Conservation (phyloP, 2,113 vertebrate genomes). For the Smithornis capensis region DNA sequence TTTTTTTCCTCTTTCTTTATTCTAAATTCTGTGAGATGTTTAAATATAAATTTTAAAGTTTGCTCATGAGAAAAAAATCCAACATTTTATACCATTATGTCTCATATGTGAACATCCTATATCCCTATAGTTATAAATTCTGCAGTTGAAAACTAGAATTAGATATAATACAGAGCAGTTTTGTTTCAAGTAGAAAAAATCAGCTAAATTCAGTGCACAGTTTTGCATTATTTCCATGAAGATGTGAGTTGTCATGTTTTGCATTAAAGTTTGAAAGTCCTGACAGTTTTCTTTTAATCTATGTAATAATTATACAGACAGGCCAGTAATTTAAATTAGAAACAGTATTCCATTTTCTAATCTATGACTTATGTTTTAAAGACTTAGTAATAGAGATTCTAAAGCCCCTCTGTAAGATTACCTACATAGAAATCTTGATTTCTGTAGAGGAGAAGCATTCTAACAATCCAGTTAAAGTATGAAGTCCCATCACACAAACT, state of each 20-base stretch:
- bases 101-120: background rate
- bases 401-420: background rate
- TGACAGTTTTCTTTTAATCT: background rate
- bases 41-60: background rate
- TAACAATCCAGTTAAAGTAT: background rate
- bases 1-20: background rate
- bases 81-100: background rate
- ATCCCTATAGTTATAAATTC: background rate
- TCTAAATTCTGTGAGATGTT: background rate
- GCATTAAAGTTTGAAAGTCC: background rate
- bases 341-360: background rate
- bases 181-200: background rate
- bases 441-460: background rate
- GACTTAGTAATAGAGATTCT: background rate
- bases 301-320: background rate
- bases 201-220: background rate
- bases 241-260: background rate
- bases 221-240: background rate
- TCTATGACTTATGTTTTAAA: background rate
- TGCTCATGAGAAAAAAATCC: background rate
- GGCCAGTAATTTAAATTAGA: background rate
- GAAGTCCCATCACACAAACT: background rate
- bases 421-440: background rate
- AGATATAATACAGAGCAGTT: background rate
- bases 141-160: background rate